Evolutionary conservation across 2,113 vertebrate genomes (phyloP).

Genomic region (Mustela nigripes): DNA sequence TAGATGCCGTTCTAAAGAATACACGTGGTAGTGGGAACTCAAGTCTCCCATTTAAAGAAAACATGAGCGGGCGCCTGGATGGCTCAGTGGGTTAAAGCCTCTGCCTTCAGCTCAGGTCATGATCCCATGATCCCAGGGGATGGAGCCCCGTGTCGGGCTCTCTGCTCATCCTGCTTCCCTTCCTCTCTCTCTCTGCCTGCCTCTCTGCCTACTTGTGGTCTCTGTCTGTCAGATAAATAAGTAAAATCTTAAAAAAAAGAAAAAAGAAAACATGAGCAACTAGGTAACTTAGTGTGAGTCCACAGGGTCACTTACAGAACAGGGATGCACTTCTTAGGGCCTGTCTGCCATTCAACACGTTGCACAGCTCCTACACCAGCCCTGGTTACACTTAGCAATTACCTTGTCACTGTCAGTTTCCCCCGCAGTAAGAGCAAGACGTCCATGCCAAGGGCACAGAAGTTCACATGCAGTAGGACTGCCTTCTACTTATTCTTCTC

Average conservation of each 20-base stretch:
- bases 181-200: no score
- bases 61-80: no score
- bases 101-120: no score
- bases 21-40: not conserved
- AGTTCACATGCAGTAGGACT: not conserved
- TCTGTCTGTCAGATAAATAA: no score
- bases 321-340: not conserved
- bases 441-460: not conserved
- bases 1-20: not conserved
- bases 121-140: no score
- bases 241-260: not conserved
- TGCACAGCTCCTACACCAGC: not conserved
- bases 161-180: no score
- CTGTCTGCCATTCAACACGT: not conserved
- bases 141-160: no score
- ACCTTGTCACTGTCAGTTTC: not conserved
- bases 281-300: not conserved
- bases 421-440: not conserved
- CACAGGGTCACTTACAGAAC: not conserved
- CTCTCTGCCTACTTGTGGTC: no score
- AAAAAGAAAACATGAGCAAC: not conserved
- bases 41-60: not conserved
- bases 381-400: not conserved
- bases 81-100: no score
- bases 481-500: not conserved